These are phyloP conservation scores for Pao palembangensis DNA, from an alignment of 2,113 vertebrate species.

Conservation along the genomic window DNA sequence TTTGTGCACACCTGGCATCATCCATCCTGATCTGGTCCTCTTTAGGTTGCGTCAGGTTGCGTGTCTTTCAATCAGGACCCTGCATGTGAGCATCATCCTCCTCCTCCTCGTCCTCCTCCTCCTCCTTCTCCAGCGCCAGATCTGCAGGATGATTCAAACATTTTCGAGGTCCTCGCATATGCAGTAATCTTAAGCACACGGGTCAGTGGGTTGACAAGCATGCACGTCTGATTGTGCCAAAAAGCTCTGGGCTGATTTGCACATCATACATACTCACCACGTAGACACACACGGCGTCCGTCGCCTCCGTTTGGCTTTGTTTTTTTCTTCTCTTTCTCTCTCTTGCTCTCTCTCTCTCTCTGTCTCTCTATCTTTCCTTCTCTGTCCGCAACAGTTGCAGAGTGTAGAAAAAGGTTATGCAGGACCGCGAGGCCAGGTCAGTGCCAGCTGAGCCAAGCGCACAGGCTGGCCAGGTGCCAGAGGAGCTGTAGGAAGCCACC, in stretches of 20 bases:
- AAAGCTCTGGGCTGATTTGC: slow-evolving; percentile 48
- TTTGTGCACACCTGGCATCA: background rate
- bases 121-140: slow-evolving; percentile 5
- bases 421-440: slow-evolving; percentile 25
- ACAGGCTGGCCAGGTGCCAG: slow-evolving; percentile 49
- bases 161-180: slow-evolving; percentile 35
- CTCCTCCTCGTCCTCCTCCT: slow-evolving; percentile 7
- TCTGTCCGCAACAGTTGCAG: slow-evolving; percentile 15
- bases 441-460: slow-evolving; percentile 17
- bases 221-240: slow-evolving; percentile 44
- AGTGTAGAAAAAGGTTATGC: slow-evolving; percentile 50
- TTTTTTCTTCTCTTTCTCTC: slow-evolving; percentile 7
- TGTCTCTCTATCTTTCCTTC: slow-evolving; percentile 7
- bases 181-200: slow-evolving; percentile 43
- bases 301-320: slow-evolving; percentile 23
- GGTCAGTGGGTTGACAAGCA: slow-evolving; percentile 59
- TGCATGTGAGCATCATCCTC: slow-evolving; percentile 11
- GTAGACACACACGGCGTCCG: slow-evolving; percentile 33
- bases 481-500: slow-evolving; percentile 30
- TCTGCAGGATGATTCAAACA: slow-evolving; percentile 7
- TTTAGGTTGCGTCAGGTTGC: slow-evolving; percentile 22
- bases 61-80: slow-evolving; percentile 14
- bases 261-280: slow-evolving; percentile 30
- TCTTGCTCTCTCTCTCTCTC: too few relatives aligned
- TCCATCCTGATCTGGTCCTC: background rate